Evolutionary conservation across 1,140 invertebrate species (phyloP), one percentile per base, ranked within the genome.

Genomic region (Frieseomelitta varia): DNA sequence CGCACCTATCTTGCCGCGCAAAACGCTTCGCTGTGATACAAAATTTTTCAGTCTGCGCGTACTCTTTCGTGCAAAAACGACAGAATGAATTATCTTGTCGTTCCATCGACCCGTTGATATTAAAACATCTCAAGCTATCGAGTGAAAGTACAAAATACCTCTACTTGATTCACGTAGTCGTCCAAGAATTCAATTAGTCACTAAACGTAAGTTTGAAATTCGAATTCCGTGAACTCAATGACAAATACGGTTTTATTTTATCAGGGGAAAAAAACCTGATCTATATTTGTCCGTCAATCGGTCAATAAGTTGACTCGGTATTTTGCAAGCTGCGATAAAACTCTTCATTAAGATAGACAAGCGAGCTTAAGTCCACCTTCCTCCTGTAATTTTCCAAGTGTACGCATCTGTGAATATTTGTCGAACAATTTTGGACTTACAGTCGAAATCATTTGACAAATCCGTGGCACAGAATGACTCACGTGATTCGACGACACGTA

Each of bases 401-500:
- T 11, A 15, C 47, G 11, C 27, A 51, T 24, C 1, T 58, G 27
- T 10, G 30, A 76, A 76, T n/a, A n/a, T 51, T n/a, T 14, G 3
- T 67, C 24, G 51, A 39, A 68, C 19, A 27, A 67, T 39, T 65
- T 81, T 17, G 17, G 10, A 24, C 8, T 34, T 76, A 39, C 30
- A 30, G 2, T 27, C 53, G 0, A 58, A 21, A 58, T 58, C 24
- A 19, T 24, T 24, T 58, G 56, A 58, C 24, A 53, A 15, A 21
- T 68, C 30, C 19, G 6, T n/a, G 21, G 10, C 24, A 1, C 14
- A 71, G 21, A 47, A 53, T 19, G 47, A 24, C 39, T 80, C 87
- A 78, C 81, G 87, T 87, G 86, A n/a, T n/a, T n/a, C n/a, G n/a
- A 2, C 17, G 19, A 4, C 19, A 24, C 39, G 17, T 56, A 65